These are phyloP conservation scores for Drosophila punjabiensis DNA, from an alignment of 1,140 invertebrate genomes.

Conservation along the genomic window DNA sequence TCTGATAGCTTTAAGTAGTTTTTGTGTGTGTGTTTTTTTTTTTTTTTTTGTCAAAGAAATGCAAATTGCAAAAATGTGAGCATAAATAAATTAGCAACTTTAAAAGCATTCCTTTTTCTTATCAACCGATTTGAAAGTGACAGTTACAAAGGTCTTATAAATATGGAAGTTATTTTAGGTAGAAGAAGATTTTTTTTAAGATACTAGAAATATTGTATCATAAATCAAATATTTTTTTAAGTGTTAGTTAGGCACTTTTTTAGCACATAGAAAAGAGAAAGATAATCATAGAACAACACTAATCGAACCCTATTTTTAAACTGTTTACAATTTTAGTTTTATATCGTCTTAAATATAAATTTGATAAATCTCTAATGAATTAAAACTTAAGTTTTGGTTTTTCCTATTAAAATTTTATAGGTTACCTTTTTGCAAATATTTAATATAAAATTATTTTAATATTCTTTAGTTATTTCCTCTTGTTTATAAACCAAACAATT, in stretches of 20 bases:
- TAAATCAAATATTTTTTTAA: neutral
- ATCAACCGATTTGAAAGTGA: slow-evolving; percentile 24
- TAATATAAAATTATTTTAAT: neutral
- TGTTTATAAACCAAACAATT: neutral
- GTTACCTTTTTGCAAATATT: neutral
- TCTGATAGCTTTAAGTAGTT: slow-evolving; percentile 21
- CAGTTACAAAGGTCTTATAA: slow-evolving; percentile 22
- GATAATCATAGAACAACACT: too few relatives aligned
- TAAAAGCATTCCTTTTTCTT: slow-evolving; percentile 5
- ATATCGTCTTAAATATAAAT: too few relatives aligned
- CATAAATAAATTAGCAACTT: slow-evolving; percentile 38
- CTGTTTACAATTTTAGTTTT: neutral
- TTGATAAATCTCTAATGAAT: too few relatives aligned
- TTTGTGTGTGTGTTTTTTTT: neutral
- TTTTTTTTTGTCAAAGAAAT: slow-evolving; percentile 10
- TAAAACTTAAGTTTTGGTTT: neutral
- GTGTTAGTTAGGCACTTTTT: neutral
- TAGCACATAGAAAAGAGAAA: rapidly evolving
- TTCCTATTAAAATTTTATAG: neutral
- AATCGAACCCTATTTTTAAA: too few relatives aligned
- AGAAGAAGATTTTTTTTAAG: neutral
- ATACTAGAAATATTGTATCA: neutral
- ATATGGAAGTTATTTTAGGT: slow-evolving; percentile 13
- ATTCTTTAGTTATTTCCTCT: neutral
- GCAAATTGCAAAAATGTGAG: slow-evolving; percentile 31